A percentile compares a stretch with the other conserved stretches of the same genome.
phyloP scores from a whole-genome alignment of 2,113 vertebrate species.

The Ivindomyrus marchei region DNA sequence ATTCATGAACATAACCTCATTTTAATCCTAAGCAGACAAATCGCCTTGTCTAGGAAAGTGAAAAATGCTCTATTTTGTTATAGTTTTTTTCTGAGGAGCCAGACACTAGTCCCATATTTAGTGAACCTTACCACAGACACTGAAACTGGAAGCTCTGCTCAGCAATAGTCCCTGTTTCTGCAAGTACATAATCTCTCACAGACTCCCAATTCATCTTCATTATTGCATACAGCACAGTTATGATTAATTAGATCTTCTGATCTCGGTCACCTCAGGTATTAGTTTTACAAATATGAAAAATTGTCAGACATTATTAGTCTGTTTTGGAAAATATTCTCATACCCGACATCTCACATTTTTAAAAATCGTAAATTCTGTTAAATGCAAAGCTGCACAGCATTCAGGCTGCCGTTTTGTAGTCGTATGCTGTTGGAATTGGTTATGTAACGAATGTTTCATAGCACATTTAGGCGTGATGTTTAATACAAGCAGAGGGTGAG shows the following conservation, averaged over 20 bases:
- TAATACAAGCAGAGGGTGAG: neutral
- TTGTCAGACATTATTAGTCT: neutral
- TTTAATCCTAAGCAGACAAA: neutral
- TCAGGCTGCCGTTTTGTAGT: neutral
- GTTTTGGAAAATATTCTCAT: neutral
- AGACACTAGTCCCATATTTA: neutral
- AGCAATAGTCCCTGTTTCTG: neutral
- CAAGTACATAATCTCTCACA: neutral
- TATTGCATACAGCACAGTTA: neutral
- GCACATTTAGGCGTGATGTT: neutral
- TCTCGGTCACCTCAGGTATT: neutral
- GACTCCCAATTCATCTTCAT: neutral
- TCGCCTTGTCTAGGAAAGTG: neutral
- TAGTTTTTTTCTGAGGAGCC: neutral
- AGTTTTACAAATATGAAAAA: neutral
- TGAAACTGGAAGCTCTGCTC: neutral
- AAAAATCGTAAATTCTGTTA: neutral
- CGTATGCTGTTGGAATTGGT: neutral
- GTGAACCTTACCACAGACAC: neutral
- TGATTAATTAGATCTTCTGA: neutral
- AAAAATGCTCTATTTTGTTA: neutral
- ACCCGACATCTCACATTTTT: neutral
- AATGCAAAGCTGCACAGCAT: neutral
- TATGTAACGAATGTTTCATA: neutral
- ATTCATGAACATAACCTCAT: neutral